phyloP scores from a whole-genome alignment of 2,113 vertebrate genomes.

The Anguilla japonica region DNA sequence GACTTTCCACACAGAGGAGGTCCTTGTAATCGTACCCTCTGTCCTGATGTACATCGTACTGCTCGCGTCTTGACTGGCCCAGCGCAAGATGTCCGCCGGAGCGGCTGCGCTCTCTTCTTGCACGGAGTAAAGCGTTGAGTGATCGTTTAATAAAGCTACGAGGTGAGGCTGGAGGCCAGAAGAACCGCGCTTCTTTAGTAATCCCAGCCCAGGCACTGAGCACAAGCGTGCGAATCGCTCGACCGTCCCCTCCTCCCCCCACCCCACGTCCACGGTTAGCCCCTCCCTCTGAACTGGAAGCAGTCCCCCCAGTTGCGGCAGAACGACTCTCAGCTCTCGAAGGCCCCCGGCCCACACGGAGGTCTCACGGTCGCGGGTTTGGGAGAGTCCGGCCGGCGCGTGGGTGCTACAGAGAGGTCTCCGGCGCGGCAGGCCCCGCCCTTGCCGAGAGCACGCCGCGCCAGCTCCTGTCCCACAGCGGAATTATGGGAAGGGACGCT shows the following conservation, averaged over 20 bases:
- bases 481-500: conserved; percentile 7
- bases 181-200: conserved; percentile 7
- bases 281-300: background rate
- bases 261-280: background rate
- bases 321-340: background rate
- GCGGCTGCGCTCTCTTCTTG: conserved; percentile 7
- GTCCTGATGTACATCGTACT: background rate
- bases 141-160: conserved; percentile 65
- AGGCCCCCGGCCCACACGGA: background rate
- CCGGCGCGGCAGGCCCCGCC: background rate
- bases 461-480: conserved; percentile 39
- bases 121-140: conserved; percentile 60
- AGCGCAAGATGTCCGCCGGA: conserved; percentile 30
- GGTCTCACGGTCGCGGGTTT: background rate
- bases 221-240: conserved; percentile 45
- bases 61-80: conserved; percentile 15
- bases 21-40: background rate
- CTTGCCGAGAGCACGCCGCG: conserved; percentile 35
- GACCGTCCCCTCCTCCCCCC: background rate
- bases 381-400: background rate
- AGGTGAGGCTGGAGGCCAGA: conserved; percentile 43
- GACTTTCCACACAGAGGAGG: background rate
- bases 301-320: background rate
- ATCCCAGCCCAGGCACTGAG: conserved; percentile 55
- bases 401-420: background rate